Percentiles rank a stretch among this genome's conserved stretches.
Evolutionary conservation across 2,797 vertebrate genomes (phyloP).

Genomic region (Labeo calbasu): DNA sequence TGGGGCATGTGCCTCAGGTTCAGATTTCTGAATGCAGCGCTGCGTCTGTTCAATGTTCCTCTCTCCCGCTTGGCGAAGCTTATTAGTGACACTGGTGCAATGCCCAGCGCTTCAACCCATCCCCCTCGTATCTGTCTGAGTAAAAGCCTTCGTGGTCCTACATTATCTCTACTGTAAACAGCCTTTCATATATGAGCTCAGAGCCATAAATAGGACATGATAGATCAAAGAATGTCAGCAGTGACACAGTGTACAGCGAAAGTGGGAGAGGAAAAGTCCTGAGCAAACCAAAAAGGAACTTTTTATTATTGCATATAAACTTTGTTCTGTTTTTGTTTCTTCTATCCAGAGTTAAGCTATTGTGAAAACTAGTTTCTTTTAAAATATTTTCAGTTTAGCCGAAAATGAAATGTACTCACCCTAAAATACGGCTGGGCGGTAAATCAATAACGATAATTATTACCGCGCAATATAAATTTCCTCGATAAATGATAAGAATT

Average conservation of each 20-base stretch:
- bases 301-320: slow-evolving; percentile 10
- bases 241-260: neutral
- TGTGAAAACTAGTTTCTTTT: neutral
- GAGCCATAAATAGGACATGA: slow-evolving; percentile 25
- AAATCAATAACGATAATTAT: too few species aligned
- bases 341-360: neutral
- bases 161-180: slow-evolving; percentile 60
- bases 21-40: slow-evolving; percentile 51
- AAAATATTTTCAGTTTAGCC: neutral
- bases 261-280: neutral
- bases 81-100: slow-evolving; percentile 73
- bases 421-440: neutral
- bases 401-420: neutral
- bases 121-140: slow-evolving; percentile 68
- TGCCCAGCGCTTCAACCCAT: slow-evolving; percentile 70
- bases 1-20: slow-evolving; percentile 52
- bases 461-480: too few species aligned
- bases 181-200: slow-evolving; percentile 23
- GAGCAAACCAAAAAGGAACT: neutral
- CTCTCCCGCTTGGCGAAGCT: slow-evolving; percentile 73
- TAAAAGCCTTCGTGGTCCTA: slow-evolving; percentile 65
- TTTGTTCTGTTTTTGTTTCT: slow-evolving; percentile 1
- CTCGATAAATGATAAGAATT: too few species aligned
- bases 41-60: slow-evolving; percentile 63
- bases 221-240: slow-evolving; percentile 33